These are phyloP conservation scores for Tiaroga cobitis DNA, from an alignment of 2,797 vertebrate genomes.

Conservation along the genomic window DNA sequence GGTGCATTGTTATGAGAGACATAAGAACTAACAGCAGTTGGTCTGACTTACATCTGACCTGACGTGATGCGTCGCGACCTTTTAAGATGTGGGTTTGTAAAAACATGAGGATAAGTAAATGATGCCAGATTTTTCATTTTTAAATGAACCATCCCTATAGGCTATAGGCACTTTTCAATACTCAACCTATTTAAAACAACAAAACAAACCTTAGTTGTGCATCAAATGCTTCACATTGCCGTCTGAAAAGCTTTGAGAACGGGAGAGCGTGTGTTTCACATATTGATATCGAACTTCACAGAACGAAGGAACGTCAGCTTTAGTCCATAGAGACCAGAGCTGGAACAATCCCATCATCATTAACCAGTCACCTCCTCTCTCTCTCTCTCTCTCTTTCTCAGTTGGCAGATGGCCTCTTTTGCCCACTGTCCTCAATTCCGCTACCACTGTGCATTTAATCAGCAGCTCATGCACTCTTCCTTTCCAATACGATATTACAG, in stretches of 20 bases:
- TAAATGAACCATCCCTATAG: neutral
- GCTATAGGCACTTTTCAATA: neutral
- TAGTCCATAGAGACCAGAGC: constrained; percentile 28
- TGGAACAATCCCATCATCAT: constrained; percentile 38
- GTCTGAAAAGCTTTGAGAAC: neutral
- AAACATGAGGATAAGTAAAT: neutral
- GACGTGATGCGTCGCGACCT: neutral
- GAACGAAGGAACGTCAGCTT: constrained; percentile 34
- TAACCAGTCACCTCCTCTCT: constrained; percentile 5
- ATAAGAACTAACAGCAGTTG: neutral
- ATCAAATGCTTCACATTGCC: neutral
- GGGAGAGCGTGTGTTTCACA: neutral
- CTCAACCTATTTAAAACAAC: neutral
- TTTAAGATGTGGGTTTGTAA: neutral
- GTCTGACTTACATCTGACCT: neutral
- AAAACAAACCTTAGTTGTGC: neutral
- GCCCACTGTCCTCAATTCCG: constrained; percentile 54
- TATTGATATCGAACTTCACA: constrained; percentile 21
- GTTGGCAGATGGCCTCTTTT: constrained; percentile 43
- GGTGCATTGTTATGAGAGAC: neutral
- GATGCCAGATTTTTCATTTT: neutral
- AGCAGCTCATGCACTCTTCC: constrained; percentile 11
- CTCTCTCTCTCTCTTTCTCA: constrained; percentile 27
- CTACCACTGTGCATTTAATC: constrained; percentile 43
- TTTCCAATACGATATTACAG: constrained; percentile 32